Evolutionary conservation across 2,888 invertebrate species (phyloP).

Genomic region (Calliscelio sp.): DNA sequence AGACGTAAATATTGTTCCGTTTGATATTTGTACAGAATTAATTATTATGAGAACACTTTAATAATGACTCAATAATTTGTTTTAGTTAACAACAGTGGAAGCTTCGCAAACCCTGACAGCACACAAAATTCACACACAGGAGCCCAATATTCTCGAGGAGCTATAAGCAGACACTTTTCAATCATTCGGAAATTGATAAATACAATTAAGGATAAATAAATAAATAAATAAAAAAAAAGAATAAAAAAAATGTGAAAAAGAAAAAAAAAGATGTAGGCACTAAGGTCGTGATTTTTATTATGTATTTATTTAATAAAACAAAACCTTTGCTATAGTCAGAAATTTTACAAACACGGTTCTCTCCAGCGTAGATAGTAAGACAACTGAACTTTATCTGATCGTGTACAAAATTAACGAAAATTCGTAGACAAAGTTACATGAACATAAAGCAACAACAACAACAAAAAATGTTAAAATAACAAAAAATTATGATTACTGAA

Average conservation of each 20-base stretch:
- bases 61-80: no score
- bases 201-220: constrained; percentile 47
- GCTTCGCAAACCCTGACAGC: constrained; percentile 91
- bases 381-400: constrained; percentile 57
- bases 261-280: constrained; percentile 74
- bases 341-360: constrained; percentile 55
- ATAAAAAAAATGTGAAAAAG: constrained; percentile 26
- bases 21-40: no score
- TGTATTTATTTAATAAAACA: constrained; percentile 84
- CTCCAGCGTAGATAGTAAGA: constrained; percentile 51
- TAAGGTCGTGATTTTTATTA: constrained; percentile 83
- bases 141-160: constrained; percentile 97
- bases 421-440: no score
- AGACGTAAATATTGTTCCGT: no score
- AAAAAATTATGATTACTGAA: constrained; percentile 2
- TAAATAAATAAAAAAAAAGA: constrained; percentile 43
- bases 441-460: no score
- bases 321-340: constrained; percentile 62
- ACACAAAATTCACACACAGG: constrained; percentile 96
- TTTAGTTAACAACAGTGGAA: constrained; percentile 94
- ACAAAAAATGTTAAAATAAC: neutral
- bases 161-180: constrained; percentile 89
- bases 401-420: constrained; percentile 60
- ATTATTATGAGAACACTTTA: no score
- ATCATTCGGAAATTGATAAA: constrained; percentile 77